These are phyloP conservation scores for Myotis lucifugus DNA, from an alignment of 2,113 vertebrate genomes.

Conservation along the genomic window DNA sequence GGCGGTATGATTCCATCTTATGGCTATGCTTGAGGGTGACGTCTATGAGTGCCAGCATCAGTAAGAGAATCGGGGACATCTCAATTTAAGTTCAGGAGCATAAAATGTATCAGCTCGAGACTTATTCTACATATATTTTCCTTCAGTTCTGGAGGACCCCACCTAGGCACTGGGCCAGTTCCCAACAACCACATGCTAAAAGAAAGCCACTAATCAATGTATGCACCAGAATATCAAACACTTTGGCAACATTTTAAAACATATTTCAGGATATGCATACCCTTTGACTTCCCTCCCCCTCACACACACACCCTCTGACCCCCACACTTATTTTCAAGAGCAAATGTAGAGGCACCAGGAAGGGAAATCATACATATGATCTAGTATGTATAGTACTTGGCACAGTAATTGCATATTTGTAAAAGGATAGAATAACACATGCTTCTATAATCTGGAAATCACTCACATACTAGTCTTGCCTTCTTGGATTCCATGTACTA, in stretches of 20 bases:
- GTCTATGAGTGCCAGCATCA: neutral
- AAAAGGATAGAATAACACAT: neutral
- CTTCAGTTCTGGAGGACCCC: neutral
- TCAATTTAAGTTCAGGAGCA: slow-evolving; percentile 10
- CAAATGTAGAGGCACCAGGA: neutral
- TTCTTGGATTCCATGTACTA: neutral
- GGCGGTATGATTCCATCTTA: neutral
- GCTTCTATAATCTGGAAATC: neutral
- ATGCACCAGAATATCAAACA: neutral
- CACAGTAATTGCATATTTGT: neutral
- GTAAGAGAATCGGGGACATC: neutral
- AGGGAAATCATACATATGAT: neutral
- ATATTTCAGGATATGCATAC: neutral
- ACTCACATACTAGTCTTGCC: neutral
- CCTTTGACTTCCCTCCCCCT: too few species aligned
- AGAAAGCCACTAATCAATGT: neutral
- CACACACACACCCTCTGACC: neutral
- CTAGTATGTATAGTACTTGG: neutral
- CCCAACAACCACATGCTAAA: neutral
- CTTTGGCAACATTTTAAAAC: neutral
- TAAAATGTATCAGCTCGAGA: neutral
- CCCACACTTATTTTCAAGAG: neutral
- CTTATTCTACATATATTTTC: neutral
- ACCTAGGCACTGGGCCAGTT: neutral
- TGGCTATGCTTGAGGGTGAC: neutral